A percentile compares a stretch with the other conserved stretches of the same genome.
These are phyloP conservation scores for Neotoxoptera formosana DNA, from an alignment of 1,140 invertebrate species.

Conservation along the genomic window DNA sequence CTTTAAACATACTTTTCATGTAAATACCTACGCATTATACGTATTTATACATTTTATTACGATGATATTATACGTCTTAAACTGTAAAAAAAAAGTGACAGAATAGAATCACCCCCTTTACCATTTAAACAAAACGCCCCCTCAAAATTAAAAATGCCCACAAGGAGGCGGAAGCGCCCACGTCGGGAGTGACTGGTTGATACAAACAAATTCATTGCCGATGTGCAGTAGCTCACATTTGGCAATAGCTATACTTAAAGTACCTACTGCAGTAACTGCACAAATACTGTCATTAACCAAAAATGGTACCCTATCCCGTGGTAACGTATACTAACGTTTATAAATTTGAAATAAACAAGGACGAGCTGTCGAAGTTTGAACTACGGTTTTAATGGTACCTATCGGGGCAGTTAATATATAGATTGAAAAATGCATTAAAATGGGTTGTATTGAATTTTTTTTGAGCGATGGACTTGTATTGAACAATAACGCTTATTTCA, in stretches of 20 bases:
- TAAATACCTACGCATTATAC: neutral
- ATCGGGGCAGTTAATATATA: neutral
- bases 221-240: neutral
- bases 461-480: neutral
- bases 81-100: neutral
- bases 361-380: neutral
- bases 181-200: neutral
- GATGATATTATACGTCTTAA: neutral
- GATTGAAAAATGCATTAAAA: neutral
- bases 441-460: neutral
- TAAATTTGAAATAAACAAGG: neutral
- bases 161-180: neutral
- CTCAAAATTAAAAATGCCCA: neutral
- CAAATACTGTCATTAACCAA: neutral
- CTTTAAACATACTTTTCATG: too few relatives aligned
- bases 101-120: too few relatives aligned
- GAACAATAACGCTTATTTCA: neutral
- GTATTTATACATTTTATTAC: neutral
- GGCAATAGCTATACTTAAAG: neutral
- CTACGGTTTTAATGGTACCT: neutral
- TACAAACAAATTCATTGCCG: neutral
- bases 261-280: too few relatives aligned
- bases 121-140: neutral
- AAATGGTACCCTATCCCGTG: neutral
- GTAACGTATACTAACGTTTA: neutral